These are phyloP conservation scores for Scaptomyza caliginosa DNA, from an alignment of 2,888 invertebrate species.

Conservation along the genomic window DNA sequence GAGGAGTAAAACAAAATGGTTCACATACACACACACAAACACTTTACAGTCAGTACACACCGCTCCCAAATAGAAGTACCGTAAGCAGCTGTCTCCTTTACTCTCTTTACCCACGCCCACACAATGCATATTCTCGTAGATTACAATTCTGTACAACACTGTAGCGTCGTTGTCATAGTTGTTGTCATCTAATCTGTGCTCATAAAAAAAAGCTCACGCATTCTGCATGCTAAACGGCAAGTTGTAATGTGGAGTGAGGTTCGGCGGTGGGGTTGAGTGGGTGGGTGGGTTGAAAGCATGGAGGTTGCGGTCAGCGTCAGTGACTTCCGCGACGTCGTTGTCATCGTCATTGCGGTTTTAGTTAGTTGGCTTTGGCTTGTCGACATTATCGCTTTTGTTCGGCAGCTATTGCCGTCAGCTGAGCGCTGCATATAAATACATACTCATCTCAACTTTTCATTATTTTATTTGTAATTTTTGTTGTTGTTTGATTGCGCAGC, in stretches of 20 bases:
- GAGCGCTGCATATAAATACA: conserved; percentile 25
- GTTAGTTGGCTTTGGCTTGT: conserved; percentile 45
- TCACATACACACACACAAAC: conserved; percentile 32
- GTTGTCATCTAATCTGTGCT: conserved; percentile 41
- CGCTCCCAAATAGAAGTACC: conserved; percentile 34
- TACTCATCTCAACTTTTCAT: conserved; percentile 20
- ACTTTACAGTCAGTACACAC: conserved; percentile 69
- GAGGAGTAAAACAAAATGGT: conserved; percentile 52
- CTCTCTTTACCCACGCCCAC: conserved; percentile 2
- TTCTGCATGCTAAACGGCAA: conserved; percentile 45
- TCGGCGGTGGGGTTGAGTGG: not conserved
- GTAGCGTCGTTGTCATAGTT: conserved; percentile 2
- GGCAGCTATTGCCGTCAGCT: conserved; percentile 28
- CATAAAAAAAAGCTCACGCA: conserved; percentile 42
- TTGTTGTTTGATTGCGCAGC: conserved; percentile 54
- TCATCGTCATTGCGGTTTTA: conserved; percentile 52
- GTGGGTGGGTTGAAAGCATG: not conserved
- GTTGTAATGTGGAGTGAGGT: not conserved
- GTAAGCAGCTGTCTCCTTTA: conserved; percentile 13
- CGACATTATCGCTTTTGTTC: conserved; percentile 72
- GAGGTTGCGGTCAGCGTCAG: conserved; percentile 15
- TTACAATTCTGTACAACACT: conserved; percentile 34
- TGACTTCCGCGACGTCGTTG: conserved; percentile 44
- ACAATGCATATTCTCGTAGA: conserved; percentile 40
- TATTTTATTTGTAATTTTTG: conserved; percentile 35